These are phyloP conservation scores for Ciconia boyciana DNA, from an alignment of 2,113 vertebrate genomes.

Conservation along the genomic window DNA sequence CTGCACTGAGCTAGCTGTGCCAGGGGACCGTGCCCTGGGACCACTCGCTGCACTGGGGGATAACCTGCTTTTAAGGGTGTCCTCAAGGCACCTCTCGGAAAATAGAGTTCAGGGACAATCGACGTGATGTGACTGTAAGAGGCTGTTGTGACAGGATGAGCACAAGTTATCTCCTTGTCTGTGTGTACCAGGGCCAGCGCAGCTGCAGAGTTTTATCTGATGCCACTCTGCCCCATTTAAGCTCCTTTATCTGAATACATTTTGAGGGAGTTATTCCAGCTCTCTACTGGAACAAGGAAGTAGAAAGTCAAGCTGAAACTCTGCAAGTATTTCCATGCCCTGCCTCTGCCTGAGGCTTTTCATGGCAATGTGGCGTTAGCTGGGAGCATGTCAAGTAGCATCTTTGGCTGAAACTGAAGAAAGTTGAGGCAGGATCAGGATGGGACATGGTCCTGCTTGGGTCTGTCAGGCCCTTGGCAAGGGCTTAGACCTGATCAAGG, in stretches of 20 bases:
- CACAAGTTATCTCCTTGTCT: background rate
- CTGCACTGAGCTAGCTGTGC: background rate
- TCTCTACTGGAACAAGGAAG: background rate
- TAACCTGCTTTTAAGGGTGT: background rate
- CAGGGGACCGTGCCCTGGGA: background rate
- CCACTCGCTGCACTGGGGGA: background rate
- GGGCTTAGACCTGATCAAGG: background rate
- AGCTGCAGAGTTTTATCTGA: background rate
- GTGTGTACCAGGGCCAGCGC: fast-evolving
- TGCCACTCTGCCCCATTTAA: background rate
- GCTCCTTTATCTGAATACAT: background rate
- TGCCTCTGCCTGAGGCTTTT: background rate
- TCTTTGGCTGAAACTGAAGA: background rate
- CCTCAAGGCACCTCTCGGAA: background rate
- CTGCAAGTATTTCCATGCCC: background rate
- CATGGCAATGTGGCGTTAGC: background rate
- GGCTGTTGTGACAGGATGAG: background rate
- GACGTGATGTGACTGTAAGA: fast-evolving
- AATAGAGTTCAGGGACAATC: fast-evolving
- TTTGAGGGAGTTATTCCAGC: background rate
- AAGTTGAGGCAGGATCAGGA: background rate
- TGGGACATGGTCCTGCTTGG: background rate
- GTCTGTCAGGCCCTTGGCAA: background rate
- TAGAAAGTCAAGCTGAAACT: background rate
- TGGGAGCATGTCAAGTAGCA: background rate